These are phyloP conservation scores for Ptilodon capucinus DNA, from an alignment of 2,888 invertebrate genomes.

Conservation along the genomic window DNA sequence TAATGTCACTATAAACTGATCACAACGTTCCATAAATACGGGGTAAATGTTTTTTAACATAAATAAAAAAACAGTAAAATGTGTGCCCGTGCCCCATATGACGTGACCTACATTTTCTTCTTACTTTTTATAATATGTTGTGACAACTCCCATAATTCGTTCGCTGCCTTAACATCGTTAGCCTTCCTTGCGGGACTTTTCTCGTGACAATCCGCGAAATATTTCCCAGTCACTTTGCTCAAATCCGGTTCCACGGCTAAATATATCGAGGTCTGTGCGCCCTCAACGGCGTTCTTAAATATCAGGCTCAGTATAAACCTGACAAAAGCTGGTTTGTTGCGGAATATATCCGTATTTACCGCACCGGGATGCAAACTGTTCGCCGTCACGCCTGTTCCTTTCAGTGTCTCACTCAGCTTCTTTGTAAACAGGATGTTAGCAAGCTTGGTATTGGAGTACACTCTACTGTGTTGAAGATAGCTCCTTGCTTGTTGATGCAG, in stretches of 20 bases:
- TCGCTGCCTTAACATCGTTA: constrained; percentile 84
- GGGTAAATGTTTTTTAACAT: no score
- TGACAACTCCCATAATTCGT: constrained; percentile 90
- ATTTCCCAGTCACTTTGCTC: constrained; percentile 86
- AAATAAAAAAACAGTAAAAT: no score
- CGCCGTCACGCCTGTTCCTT: constrained; percentile 85
- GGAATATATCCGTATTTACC: constrained; percentile 89
- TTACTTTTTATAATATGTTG: constrained; percentile 46
- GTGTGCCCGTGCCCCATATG: no score
- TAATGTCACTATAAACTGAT: no score
- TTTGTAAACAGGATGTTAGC: constrained; percentile 87
- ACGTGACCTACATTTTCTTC: constrained; percentile 5
- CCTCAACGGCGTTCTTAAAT: constrained; percentile 75
- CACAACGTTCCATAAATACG: no score
- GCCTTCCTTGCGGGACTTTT: constrained; percentile 77
- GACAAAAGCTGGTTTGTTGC: constrained; percentile 84
- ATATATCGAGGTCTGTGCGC: constrained; percentile 89
- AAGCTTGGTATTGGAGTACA: constrained; percentile 88
- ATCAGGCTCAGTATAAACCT: constrained; percentile 39
- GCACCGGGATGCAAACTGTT: constrained; percentile 92
- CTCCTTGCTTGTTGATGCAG: constrained; percentile 85
- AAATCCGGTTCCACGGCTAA: constrained; percentile 87
- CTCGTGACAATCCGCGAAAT: constrained; percentile 88
- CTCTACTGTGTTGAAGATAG: constrained; percentile 65
- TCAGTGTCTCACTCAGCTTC: constrained; percentile 85